phyloP scores from a whole-genome alignment of 2,888 invertebrate genomes.

The Conops quadrifasciatus region DNA sequence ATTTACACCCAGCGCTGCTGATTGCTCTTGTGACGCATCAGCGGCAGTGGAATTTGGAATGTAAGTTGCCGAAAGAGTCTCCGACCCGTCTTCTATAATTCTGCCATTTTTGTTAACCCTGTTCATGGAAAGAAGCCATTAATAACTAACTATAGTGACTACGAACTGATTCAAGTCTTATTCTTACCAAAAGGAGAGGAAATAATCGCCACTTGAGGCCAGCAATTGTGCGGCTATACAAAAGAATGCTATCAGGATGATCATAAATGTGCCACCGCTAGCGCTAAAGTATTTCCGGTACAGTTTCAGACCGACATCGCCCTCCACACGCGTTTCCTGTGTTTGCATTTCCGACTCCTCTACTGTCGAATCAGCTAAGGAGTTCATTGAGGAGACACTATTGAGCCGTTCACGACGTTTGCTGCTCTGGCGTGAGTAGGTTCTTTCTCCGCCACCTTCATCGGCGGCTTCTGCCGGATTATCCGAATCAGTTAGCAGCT shows the following conservation, averaged over 20 bases:
- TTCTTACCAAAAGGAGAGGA: conserved; percentile 77
- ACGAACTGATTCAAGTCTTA: background rate
- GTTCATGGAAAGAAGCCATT: conserved; percentile 4
- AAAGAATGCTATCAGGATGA: conserved; percentile 71
- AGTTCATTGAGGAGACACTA: conserved; percentile 66
- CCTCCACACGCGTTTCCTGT: conserved; percentile 72
- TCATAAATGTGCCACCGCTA: conserved; percentile 73
- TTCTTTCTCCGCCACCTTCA: conserved; percentile 44
- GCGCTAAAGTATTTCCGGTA: conserved; percentile 78
- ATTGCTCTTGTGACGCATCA: background rate
- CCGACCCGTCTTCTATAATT: conserved; percentile 6
- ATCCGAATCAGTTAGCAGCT: conserved; percentile 71
- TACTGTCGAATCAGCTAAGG: conserved; percentile 65
- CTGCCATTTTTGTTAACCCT: conserved; percentile 58
- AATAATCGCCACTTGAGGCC: conserved; percentile 80
- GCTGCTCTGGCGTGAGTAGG: conserved; percentile 52
- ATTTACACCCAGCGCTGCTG: too few relatives aligned
- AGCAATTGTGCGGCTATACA: conserved; percentile 74
- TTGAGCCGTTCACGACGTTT: conserved; percentile 59
- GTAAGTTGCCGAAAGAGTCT: background rate
- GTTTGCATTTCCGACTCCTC: conserved; percentile 64
- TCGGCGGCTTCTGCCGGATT: conserved; percentile 56
- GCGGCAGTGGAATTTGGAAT: conserved; percentile 11
- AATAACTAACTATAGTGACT: background rate
- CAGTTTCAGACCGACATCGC: conserved; percentile 70